phyloP scores from a whole-genome alignment of 1,140 invertebrate species.

The Anastrepha ludens region DNA sequence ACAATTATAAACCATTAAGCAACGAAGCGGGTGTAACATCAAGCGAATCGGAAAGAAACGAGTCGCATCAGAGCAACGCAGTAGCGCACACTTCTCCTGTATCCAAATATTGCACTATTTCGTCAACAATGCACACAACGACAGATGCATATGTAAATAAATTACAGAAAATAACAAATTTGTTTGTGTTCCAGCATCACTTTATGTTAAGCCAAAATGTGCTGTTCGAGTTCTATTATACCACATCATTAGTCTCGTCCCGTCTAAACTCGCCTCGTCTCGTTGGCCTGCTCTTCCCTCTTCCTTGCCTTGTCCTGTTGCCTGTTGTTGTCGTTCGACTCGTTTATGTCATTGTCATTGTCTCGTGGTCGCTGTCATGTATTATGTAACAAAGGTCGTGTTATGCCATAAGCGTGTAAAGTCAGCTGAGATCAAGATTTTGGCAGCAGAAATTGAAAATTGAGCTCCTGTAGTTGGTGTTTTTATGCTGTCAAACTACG shows the following conservation, averaged over 20 bases:
- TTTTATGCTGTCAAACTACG: neutral
- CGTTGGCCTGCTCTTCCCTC: neutral
- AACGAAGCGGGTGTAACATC: neutral
- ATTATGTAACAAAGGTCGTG: neutral
- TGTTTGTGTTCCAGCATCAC: neutral
- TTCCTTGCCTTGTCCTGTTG: neutral
- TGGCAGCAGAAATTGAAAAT: neutral
- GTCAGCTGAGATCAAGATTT: constrained; percentile 9
- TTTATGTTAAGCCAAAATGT: neutral
- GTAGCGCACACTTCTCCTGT: neutral
- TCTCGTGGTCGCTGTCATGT: neutral
- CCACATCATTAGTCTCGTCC: neutral
- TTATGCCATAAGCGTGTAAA: neutral
- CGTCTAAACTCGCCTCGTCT: neutral
- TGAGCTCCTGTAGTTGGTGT: neutral
- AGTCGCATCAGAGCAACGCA: constrained; percentile 20
- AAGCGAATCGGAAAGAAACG: neutral
- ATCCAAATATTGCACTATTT: neutral
- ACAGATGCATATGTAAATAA: neutral
- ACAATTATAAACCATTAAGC: neutral
- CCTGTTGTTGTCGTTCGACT: neutral
- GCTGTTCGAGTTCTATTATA: neutral
- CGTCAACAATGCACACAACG: neutral
- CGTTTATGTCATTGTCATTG: constrained; percentile 1
- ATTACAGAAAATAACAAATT: neutral